Evolutionary conservation across 2,888 invertebrate genomes (phyloP).

Genomic region (Sycophila texana): DNA sequence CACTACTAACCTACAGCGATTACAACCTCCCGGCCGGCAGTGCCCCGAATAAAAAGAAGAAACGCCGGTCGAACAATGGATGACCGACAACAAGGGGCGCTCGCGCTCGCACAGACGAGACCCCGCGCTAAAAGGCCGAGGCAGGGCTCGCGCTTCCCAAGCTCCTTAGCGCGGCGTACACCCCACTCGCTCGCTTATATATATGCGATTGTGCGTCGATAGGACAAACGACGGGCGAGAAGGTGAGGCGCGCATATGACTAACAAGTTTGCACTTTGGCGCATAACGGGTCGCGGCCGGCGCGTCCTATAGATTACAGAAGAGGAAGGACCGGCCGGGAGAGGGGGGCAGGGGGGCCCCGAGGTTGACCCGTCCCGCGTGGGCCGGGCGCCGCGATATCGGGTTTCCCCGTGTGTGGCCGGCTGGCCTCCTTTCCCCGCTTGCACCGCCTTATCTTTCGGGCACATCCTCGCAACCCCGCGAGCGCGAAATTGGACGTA

Average conservation of each 20-base stretch:
- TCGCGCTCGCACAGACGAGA: neutral
- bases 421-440: slow-evolving; percentile 38
- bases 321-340: slow-evolving; percentile 24
- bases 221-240: neutral
- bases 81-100: no score
- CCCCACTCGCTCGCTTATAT: neutral
- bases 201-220: neutral
- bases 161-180: slow-evolving; percentile 3
- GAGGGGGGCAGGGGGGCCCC: neutral
- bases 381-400: slow-evolving; percentile 63
- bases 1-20: no score
- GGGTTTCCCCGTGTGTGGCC: slow-evolving; percentile 18
- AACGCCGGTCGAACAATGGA: no score
- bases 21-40: no score
- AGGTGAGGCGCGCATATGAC: slow-evolving; percentile 63
- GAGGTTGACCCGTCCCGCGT: slow-evolving; percentile 69
- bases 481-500: slow-evolving; percentile 43
- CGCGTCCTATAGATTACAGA: slow-evolving; percentile 73
- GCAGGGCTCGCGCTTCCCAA: neutral
- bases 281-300: slow-evolving; percentile 72
- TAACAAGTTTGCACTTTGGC: slow-evolving; percentile 76
- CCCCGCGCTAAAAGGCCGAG: neutral
- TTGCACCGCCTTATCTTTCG: slow-evolving; percentile 50
- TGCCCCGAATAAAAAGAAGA: no score
- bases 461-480: slow-evolving; percentile 45